phyloP scores from a whole-genome alignment of 2,113 vertebrate genomes.

The Patagioenas fasciata region DNA sequence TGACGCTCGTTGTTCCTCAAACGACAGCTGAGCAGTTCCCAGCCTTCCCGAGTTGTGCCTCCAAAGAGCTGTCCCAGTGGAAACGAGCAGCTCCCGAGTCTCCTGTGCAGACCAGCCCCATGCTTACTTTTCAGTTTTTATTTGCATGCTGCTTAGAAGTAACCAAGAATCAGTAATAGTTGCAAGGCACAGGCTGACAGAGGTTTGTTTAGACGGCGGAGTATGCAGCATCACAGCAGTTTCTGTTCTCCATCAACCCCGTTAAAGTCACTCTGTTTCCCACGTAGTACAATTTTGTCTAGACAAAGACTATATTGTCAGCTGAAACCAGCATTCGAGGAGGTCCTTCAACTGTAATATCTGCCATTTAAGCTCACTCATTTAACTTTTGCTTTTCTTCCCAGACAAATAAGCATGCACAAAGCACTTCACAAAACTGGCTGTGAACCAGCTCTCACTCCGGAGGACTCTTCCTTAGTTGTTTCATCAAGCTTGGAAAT shows the following conservation, averaged over 20 bases:
- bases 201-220: neutral
- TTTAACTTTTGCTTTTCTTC: neutral
- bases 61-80: neutral
- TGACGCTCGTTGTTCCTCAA: fast-evolving
- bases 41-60: neutral
- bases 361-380: neutral
- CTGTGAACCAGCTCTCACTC: neutral
- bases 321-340: neutral
- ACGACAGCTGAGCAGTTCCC: neutral
- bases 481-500: neutral
- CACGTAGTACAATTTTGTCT: neutral
- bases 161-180: neutral
- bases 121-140: neutral
- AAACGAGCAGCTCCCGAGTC: neutral
- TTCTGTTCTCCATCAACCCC: neutral
- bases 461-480: neutral
- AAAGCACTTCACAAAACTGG: neutral
- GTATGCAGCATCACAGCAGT: neutral
- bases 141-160: neutral
- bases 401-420: neutral
- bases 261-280: neutral
- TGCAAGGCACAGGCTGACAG: neutral
- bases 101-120: neutral
- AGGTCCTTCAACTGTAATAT: neutral
- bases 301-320: neutral